Evolutionary conservation across 1,140 invertebrate species (phyloP).

Genomic region (Aphelenchoides fujianensis): DNA sequence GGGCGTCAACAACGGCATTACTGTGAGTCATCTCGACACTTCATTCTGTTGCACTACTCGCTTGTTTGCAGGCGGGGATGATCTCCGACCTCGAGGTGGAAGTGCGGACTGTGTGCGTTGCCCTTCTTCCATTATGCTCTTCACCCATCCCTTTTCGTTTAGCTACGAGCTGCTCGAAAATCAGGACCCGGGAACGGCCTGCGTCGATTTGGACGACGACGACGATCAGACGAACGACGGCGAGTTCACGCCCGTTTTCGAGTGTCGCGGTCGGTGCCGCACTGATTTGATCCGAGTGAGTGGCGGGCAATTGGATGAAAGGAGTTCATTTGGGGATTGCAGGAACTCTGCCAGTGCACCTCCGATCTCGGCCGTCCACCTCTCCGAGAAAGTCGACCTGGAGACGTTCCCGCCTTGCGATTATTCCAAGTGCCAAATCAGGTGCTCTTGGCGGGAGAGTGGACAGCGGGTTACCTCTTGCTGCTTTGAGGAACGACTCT

Average conservation of each 20-base stretch:
- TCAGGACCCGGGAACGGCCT: neutral
- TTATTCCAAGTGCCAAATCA: neutral
- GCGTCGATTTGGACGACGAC: neutral
- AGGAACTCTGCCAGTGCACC: conserved; percentile 5
- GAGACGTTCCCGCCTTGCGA: conserved; percentile 6
- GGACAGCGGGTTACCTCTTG: neutral
- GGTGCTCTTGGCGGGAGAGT: neutral
- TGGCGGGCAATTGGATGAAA: neutral
- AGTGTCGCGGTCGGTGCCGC: neutral
- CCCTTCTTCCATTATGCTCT: too few species aligned
- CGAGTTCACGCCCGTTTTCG: conserved; percentile 9
- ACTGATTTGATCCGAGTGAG: neutral
- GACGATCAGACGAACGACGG: neutral
- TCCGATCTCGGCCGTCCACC: neutral
- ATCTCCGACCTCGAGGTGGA: neutral
- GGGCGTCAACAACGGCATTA: neutral
- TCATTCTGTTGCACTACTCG: neutral
- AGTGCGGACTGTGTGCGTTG: neutral
- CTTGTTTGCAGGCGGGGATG: neutral
- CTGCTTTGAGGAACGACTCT: neutral
- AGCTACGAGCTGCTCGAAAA: conserved; percentile 12
- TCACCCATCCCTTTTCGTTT: too few species aligned
- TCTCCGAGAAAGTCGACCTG: neutral
- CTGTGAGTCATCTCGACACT: neutral
- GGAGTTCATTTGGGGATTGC: neutral